Percentiles rank a stretch among this genome's conserved stretches.
Conservation (phyloP, 2,113 vertebrate genomes). For the Xenopus laevis region DNA sequence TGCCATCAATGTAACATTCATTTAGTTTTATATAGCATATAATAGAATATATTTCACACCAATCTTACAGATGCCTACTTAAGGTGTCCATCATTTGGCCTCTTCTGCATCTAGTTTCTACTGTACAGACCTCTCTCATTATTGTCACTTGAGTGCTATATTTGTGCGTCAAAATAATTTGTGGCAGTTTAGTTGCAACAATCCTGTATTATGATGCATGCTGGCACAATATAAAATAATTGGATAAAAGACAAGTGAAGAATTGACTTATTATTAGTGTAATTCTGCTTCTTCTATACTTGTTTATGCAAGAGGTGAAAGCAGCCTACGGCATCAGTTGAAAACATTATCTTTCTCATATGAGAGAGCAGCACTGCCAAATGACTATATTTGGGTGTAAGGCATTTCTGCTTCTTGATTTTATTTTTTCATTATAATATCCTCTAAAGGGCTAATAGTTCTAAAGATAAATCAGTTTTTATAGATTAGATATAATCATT, state of each 20-base stretch:
- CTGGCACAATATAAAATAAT: conserved; percentile 60
- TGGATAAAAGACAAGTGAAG: conserved; percentile 58
- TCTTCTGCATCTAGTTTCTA: no score
- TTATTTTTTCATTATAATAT: conserved; percentile 27
- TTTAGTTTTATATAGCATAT: no score
- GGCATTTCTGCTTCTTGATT: conserved; percentile 49
- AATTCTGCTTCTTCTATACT: conserved; percentile 38
- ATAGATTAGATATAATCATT: conserved; percentile 17
- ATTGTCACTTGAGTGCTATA: no score
- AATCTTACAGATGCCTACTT: no score
- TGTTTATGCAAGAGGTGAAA: background rate
- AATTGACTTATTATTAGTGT: conserved; percentile 63
- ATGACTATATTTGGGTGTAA: background rate
- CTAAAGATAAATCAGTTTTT: conserved; percentile 28
- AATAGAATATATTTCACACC: no score
- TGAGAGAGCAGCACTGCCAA: background rate
- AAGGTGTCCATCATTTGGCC: no score
- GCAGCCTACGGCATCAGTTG: background rate
- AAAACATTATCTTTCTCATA: background rate
- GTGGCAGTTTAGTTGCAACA: conserved; percentile 55
- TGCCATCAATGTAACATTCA: no score
- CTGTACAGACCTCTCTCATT: no score
- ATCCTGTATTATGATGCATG: conserved; percentile 55
- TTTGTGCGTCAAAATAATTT: conserved; percentile 11
- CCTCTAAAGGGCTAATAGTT: conserved; percentile 25